phyloP scores from a whole-genome alignment of 2,888 invertebrate species.

The Amiota minor region DNA sequence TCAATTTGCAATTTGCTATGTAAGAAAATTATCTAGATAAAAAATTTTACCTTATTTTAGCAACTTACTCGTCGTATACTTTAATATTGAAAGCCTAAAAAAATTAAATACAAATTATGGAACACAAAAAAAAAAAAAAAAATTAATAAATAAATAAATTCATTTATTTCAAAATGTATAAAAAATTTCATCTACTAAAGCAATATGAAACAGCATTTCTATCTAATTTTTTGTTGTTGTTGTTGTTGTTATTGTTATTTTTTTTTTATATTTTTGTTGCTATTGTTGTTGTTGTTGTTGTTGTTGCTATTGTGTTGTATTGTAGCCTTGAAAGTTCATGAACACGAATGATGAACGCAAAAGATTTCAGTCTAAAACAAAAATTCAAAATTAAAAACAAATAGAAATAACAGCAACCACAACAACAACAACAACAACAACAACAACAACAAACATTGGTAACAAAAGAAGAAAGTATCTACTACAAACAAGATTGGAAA shows the following conservation, averaged over 20 bases:
- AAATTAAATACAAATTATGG: no score
- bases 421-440: conserved; percentile 22
- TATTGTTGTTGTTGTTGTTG: conserved; percentile 23
- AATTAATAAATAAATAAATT: no score
- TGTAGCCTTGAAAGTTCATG: conserved; percentile 68
- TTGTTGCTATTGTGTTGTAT: conserved; percentile 36
- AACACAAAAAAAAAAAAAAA: no score
- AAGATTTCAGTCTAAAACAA: background rate
- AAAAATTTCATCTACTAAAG: no score
- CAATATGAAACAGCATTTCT: background rate
- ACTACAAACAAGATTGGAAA: background rate
- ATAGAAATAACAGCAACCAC: conserved; percentile 14
- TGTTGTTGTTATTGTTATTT: background rate
- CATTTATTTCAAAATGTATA: no score
- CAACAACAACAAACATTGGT: background rate
- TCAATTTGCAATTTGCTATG: no score
- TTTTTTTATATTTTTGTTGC: conserved; percentile 15
- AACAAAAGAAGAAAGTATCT: background rate
- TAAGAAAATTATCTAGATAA: no score
- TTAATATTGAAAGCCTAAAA: no score
- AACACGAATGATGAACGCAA: conserved; percentile 51
- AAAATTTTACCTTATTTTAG: no score
- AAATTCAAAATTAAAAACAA: conserved; percentile 14
- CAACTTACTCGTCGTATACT: no score
- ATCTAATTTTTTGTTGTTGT: background rate